Percentiles rank a stretch among this genome's conserved stretches.
Evolutionary conservation across 2,888 invertebrate species (phyloP).

Genomic region (Rhopalosiphum nymphaeae): DNA sequence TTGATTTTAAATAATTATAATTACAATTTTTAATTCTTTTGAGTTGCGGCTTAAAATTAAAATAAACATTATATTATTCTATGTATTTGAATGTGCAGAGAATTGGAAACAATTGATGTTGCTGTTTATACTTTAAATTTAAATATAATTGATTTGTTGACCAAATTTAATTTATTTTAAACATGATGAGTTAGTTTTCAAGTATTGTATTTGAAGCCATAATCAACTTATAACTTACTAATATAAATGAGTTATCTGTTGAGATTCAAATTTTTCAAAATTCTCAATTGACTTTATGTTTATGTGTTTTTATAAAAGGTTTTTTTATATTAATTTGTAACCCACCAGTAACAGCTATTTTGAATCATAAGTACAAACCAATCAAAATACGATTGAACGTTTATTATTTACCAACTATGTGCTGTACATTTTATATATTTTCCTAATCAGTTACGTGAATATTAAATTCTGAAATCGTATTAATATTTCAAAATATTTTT

Average conservation of each 20-base stretch:
- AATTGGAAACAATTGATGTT: not conserved
- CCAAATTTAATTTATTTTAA: not conserved
- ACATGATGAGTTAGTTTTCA: not conserved
- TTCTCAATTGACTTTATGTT: not conserved
- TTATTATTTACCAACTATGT: no score
- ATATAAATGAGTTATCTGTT: not conserved
- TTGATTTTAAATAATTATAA: no score
- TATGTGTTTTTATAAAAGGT: not conserved
- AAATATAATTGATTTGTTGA: not conserved
- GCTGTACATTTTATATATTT: not conserved
- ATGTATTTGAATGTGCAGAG: not conserved
- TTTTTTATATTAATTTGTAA: not conserved
- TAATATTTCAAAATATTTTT: not conserved
- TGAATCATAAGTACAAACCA: not conserved
- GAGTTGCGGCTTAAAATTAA: not conserved
- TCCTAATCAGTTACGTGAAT: not conserved
- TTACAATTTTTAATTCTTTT: no score
- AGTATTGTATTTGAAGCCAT: not conserved
- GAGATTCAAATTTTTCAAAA: not conserved
- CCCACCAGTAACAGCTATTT: not conserved
- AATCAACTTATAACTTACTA: not conserved
- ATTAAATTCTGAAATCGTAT: not conserved
- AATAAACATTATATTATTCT: not conserved
- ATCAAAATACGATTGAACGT: not conserved
- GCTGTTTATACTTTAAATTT: not conserved